A percentile compares a stretch with the other conserved stretches of the same genome.
Conservation (phyloP, 2,113 vertebrate genomes). For the Urocolius indicus region DNA sequence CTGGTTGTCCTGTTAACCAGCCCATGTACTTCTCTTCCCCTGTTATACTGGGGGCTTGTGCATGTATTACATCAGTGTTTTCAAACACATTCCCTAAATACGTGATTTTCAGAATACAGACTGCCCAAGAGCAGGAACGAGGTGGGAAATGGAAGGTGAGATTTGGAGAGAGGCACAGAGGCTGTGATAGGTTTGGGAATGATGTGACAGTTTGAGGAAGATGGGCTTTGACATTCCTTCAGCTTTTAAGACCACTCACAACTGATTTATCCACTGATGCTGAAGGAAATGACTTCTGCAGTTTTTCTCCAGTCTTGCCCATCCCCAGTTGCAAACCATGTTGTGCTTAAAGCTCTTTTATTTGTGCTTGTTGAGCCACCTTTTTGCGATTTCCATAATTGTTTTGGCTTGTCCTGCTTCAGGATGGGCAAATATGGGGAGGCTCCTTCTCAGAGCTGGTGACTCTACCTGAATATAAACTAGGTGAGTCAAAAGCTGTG, state of each 20-base stretch:
- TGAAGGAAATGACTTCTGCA: neutral
- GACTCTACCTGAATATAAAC: neutral
- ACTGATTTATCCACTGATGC: neutral
- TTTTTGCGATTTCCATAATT: neutral
- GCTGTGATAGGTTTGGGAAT: neutral
- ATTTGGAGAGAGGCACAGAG: neutral
- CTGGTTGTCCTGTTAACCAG: neutral
- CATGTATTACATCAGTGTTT: neutral
- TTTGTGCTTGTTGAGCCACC: neutral
- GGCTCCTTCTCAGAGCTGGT: neutral
- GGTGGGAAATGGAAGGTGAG: neutral
- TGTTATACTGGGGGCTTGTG: accelerated
- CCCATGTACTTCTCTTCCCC: neutral
- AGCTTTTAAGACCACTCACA: neutral
- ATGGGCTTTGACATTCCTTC: neutral
- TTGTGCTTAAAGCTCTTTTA: neutral
- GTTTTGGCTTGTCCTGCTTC: neutral
- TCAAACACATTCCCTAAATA: neutral
- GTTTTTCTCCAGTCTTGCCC: neutral
- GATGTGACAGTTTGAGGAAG: neutral
- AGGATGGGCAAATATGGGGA: neutral
- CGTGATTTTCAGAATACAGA: neutral
- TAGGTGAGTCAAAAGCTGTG: neutral
- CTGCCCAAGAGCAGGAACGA: neutral
- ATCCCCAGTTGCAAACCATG: neutral